Evolutionary conservation across 1,140 invertebrate species (phyloP).

Genomic region (Trypoxylus dichotomus): DNA sequence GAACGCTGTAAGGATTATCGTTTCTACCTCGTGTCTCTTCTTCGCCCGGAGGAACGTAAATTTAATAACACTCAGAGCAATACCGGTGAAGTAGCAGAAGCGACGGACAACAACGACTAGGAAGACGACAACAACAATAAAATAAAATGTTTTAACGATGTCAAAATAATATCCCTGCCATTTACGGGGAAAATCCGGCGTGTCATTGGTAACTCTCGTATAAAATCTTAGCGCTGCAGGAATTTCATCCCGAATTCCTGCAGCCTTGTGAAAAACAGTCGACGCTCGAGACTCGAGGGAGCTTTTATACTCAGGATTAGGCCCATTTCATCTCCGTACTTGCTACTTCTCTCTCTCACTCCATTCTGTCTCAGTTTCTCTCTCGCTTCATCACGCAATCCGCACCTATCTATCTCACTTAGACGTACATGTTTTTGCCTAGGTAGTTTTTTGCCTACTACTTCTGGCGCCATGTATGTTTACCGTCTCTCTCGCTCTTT

Average conservation of each 20-base stretch:
- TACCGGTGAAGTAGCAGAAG: background rate
- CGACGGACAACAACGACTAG: conserved; percentile 11
- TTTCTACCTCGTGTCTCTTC: background rate
- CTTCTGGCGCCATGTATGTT: conserved; percentile 1
- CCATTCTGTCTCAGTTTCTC: conserved; percentile 30
- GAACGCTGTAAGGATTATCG: conserved; percentile 1
- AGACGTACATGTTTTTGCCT: conserved; percentile 1
- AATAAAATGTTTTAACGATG: conserved; percentile 41
- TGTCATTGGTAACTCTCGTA: conserved; percentile 43
- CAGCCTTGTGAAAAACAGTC: conserved; percentile 43
- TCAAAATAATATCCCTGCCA: conserved; percentile 40
- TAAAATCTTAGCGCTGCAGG: conserved; percentile 41
- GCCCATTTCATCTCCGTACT: conserved; percentile 40
- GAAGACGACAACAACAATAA: conserved; percentile 32
- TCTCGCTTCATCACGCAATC: background rate
- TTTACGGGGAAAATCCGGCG: conserved; percentile 37
- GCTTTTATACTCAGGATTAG: conserved; percentile 48
- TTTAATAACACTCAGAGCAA: conserved; percentile 18
- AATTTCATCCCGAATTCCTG: conserved; percentile 41
- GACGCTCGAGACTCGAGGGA: conserved; percentile 41
- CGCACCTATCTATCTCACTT: background rate
- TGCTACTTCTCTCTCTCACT: conserved; percentile 33
- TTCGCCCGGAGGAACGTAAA: conserved; percentile 1
- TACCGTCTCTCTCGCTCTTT: background rate
- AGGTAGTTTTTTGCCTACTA: conserved; percentile 8